A percentile compares a stretch with the other conserved stretches of the same genome.
Conservation (phyloP, 2,113 vertebrate genomes). For the Macroglossus sobrinus region DNA sequence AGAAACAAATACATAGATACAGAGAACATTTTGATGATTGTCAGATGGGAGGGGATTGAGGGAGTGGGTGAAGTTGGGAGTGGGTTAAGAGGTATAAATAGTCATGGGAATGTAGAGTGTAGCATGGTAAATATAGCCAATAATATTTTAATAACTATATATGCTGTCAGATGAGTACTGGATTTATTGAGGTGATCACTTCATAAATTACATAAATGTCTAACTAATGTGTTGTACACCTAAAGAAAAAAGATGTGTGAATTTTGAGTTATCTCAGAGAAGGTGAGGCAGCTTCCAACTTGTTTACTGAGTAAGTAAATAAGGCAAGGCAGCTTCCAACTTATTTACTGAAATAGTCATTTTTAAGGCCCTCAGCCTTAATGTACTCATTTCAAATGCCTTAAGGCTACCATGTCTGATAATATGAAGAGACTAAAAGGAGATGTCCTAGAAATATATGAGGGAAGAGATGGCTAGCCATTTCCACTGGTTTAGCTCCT, state of each 20-base stretch:
- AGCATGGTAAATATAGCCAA: too few relatives aligned
- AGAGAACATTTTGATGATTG: too few relatives aligned
- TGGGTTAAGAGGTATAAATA: too few relatives aligned
- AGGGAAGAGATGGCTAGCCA: background rate
- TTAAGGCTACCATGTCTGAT: background rate
- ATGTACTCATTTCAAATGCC: background rate
- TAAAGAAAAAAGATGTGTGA: background rate
- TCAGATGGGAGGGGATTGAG: too few relatives aligned
- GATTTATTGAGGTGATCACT: too few relatives aligned
- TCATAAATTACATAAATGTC: too few relatives aligned
- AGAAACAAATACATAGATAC: too few relatives aligned
- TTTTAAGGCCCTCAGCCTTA: background rate
- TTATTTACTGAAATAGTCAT: background rate
- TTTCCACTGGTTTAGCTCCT: background rate
- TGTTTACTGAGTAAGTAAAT: background rate
- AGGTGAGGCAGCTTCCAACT: background rate
- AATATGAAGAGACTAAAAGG: background rate
- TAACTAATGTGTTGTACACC: too few relatives aligned
- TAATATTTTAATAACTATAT: too few relatives aligned
- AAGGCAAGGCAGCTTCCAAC: background rate
- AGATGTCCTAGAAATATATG: background rate
- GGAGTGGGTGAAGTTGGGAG: too few relatives aligned
- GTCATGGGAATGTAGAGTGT: too few relatives aligned
- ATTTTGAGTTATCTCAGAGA: background rate
- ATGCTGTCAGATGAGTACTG: too few relatives aligned